A percentile compares a stretch with the other conserved stretches of the same genome.
phyloP scores from a whole-genome alignment of 2,888 invertebrate species.

The Heteromurus nitidus region DNA sequence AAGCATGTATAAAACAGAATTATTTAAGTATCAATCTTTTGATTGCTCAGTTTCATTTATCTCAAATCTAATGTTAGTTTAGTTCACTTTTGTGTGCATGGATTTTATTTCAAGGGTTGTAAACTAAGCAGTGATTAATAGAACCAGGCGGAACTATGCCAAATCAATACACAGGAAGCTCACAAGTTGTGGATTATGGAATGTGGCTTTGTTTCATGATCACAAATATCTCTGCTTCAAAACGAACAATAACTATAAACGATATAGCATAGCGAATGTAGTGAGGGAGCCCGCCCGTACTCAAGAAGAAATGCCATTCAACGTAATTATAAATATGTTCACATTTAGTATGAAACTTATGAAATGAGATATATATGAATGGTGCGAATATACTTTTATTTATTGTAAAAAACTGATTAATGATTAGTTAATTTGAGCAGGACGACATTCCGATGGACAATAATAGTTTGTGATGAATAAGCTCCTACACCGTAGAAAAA shows the following conservation, averaged over 20 bases:
- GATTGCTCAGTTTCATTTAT: neutral
- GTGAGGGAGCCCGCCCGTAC: too few relatives aligned
- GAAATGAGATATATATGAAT: slow-evolving; percentile 3
- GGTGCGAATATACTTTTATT: neutral
- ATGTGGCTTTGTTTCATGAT: too few relatives aligned
- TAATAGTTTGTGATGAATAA: slow-evolving; percentile 41
- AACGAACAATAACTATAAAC: neutral
- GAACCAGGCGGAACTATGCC: too few relatives aligned
- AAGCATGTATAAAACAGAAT: too few relatives aligned
- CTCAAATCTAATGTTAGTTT: too few relatives aligned
- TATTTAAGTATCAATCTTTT: too few relatives aligned
- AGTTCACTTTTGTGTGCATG: too few relatives aligned
- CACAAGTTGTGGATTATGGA: too few relatives aligned
- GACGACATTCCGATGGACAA: slow-evolving; percentile 45
- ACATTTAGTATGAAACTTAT: neutral
- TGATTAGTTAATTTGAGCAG: neutral
- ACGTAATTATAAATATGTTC: neutral
- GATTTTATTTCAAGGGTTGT: too few relatives aligned
- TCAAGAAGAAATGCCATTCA: neutral
- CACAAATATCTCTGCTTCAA: slow-evolving; percentile 1
- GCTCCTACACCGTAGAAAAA: slow-evolving; percentile 2
- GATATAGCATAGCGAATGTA: too few relatives aligned
- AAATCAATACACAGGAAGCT: too few relatives aligned
- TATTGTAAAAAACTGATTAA: slow-evolving; percentile 1
- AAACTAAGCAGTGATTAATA: too few relatives aligned